Evolutionary conservation across 2,888 invertebrate species (phyloP).

Genomic region (Formica aserva): DNA sequence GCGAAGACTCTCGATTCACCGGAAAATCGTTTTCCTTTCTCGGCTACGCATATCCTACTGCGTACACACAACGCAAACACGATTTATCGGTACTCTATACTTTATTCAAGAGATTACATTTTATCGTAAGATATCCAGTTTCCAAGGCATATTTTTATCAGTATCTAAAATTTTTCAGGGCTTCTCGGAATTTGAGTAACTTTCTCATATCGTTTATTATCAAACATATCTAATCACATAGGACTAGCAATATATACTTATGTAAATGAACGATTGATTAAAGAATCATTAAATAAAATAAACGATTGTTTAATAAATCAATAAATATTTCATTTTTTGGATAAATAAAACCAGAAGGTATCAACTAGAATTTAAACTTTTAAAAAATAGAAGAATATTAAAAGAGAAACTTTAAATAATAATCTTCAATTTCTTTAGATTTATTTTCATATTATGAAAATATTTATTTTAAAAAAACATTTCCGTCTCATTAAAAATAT

Average conservation of each 20-base stretch:
- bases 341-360: background rate
- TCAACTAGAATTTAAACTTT: background rate
- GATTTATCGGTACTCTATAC: background rate
- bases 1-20: background rate
- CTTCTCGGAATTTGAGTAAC: background rate
- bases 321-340: background rate
- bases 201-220: background rate
- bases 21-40: slow-evolving; percentile 36
- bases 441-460: background rate
- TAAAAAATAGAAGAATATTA: background rate
- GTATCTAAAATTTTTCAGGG: background rate
- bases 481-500: background rate
- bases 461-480: background rate
- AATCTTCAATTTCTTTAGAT: background rate
- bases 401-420: background rate
- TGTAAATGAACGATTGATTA: background rate
- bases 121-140: slow-evolving; percentile 20
- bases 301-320: background rate
- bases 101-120: slow-evolving; percentile 23
- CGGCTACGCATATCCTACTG: background rate
- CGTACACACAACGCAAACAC: background rate
- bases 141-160: background rate
- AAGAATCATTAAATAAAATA: background rate
- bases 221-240: background rate
- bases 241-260: background rate